Evolutionary conservation across 2,113 vertebrate genomes (phyloP).

Genomic region (Pachycephala philippinensis): DNA sequence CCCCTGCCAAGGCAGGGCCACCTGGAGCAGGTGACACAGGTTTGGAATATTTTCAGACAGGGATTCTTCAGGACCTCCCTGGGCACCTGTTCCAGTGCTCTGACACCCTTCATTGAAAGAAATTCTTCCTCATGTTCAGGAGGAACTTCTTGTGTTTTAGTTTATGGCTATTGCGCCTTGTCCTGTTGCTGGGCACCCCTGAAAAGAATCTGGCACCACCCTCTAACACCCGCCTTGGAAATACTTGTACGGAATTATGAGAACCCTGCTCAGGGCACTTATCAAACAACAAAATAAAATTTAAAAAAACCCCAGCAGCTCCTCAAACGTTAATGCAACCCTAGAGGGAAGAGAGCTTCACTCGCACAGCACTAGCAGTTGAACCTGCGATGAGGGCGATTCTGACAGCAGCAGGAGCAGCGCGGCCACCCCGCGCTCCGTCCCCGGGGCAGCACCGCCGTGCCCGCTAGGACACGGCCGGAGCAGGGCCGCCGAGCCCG

Average conservation of each 20-base stretch:
- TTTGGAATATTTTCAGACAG: no score
- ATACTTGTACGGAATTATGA: background rate
- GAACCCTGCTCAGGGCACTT: background rate
- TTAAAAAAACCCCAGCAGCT: no score
- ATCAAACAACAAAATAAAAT: background rate
- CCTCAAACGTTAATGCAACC: rapidly evolving
- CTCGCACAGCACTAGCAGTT: rapidly evolving
- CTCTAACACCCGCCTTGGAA: background rate
- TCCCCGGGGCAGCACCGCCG: no score
- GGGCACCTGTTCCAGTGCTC: background rate
- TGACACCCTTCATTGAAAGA: background rate
- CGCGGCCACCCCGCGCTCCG: no score
- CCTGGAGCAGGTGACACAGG: background rate
- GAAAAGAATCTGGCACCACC: background rate
- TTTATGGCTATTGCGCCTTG: background rate
- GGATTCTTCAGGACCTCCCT: background rate
- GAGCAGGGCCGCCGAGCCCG: no score
- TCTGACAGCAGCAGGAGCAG: background rate
- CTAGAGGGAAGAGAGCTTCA: rapidly evolving
- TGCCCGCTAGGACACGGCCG: no score
- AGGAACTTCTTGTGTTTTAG: background rate
- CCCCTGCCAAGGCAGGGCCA: background rate
- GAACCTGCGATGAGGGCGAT: background rate
- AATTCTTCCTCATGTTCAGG: background rate
- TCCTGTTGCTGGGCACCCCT: background rate